Conservation (phyloP, 2,888 invertebrate species). For the Synergus laeviventris region DNA sequence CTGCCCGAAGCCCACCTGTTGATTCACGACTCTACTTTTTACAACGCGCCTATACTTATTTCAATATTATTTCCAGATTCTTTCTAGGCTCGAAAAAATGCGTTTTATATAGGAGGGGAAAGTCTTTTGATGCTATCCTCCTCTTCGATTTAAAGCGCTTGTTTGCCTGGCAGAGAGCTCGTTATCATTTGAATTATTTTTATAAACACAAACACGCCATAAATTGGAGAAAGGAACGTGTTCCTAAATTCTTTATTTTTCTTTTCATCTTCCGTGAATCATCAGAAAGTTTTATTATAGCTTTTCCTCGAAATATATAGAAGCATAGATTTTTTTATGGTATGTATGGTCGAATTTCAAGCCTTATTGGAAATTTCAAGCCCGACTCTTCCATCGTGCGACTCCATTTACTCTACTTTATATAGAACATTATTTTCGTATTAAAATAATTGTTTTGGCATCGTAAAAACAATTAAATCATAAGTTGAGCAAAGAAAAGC, state of each 20-base stretch:
- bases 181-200: background rate
- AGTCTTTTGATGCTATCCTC: too few relatives aligned
- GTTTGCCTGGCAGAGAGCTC: too few relatives aligned
- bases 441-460: too few relatives aligned
- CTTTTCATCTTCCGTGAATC: background rate
- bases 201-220: background rate
- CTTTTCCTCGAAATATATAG: background rate
- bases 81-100: conserved; percentile 7
- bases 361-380: background rate
- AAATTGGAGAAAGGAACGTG: background rate
- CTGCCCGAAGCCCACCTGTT: conserved; percentile 33
- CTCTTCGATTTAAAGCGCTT: too few relatives aligned
- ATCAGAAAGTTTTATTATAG: conserved; percentile 2
- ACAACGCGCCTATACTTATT: background rate
- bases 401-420: background rate
- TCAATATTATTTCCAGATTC: conserved; percentile 4
- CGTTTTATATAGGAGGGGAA: background rate
- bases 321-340: background rate
- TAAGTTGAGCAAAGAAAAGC: too few relatives aligned
- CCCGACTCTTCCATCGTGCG: background rate
- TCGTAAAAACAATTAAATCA: too few relatives aligned
- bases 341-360: background rate
- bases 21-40: conserved; percentile 26
- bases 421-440: too few relatives aligned
- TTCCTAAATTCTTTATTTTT: background rate